Conservation (phyloP, 2,797 vertebrate species). For the Loriculus beryllinus region DNA sequence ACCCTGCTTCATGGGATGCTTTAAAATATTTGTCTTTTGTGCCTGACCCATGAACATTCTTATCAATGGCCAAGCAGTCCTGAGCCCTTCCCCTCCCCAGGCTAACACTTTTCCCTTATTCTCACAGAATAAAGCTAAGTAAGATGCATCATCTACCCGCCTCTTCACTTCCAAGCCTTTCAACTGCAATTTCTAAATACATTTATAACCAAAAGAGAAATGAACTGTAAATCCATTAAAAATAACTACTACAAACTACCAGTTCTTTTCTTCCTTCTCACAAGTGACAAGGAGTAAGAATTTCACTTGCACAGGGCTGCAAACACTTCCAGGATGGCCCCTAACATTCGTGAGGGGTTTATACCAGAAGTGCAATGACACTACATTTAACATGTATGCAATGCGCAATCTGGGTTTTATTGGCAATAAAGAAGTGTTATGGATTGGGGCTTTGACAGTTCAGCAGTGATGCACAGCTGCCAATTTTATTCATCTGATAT, state of each 20-base stretch:
- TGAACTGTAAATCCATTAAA: not conserved
- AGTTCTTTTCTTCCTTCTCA: not conserved
- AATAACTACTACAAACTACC: not conserved
- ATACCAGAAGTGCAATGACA: not conserved
- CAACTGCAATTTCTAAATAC: not conserved
- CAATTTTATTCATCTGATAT: not conserved
- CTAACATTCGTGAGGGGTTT: not conserved
- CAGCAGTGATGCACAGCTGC: not conserved
- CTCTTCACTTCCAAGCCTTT: not conserved
- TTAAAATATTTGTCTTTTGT: not conserved
- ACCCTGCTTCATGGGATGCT: not conserved
- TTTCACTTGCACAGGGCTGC: not conserved
- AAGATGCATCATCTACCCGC: not conserved
- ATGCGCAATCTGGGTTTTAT: slow-evolving; percentile 30
- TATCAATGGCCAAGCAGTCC: not conserved
- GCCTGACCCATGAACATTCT: not conserved
- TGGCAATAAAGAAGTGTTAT: slow-evolving; percentile 13
- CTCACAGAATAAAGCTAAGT: not conserved
- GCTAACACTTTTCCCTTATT: not conserved
- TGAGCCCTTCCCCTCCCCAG: not conserved
- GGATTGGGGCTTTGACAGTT: not conserved
- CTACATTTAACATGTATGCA: not conserved
- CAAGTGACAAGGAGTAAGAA: not conserved
- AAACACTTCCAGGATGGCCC: not conserved
- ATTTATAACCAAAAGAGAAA: not conserved